These are phyloP conservation scores for Hiodon alosoides DNA, from an alignment of 2,113 vertebrate genomes.

Conservation along the genomic window DNA sequence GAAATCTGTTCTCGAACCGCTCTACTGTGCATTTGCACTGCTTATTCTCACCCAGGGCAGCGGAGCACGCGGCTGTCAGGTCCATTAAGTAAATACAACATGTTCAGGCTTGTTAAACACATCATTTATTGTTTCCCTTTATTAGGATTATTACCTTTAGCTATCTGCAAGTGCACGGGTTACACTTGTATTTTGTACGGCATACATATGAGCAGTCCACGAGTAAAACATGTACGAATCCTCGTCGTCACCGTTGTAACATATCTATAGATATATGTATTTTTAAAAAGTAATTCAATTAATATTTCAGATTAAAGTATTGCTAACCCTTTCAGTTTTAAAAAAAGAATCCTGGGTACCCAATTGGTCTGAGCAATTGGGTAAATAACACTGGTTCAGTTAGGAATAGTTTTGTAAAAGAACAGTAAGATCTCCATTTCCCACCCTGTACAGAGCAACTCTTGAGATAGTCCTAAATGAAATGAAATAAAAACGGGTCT, in stretches of 20 bases:
- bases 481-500: too few relatives aligned
- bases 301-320: too few relatives aligned
- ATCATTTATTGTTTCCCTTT: constrained; percentile 48
- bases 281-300: too few relatives aligned
- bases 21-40: too few relatives aligned
- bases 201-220: not conserved
- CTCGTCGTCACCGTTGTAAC: not conserved
- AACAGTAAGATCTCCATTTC: not conserved
- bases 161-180: constrained; percentile 43
- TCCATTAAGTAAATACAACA: not conserved
- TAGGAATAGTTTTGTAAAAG: not conserved
- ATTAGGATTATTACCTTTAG: constrained; percentile 39
- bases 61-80: too few relatives aligned
- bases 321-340: not conserved
- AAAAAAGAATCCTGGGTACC: not conserved
- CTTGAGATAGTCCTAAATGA: not conserved
- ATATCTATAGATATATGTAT: constrained; percentile 3
- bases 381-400: not conserved
- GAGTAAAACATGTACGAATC: not conserved
- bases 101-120: constrained; percentile 40
- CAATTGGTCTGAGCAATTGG: not conserved
- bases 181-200: constrained; percentile 24
- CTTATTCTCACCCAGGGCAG: too few relatives aligned
- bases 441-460: not conserved
- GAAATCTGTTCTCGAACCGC: too few relatives aligned